Evolutionary conservation across 2,113 vertebrate species (phyloP), one percentile per base, ranked within the genome.

Genomic region (Aldabrachelys gigantea): DNA sequence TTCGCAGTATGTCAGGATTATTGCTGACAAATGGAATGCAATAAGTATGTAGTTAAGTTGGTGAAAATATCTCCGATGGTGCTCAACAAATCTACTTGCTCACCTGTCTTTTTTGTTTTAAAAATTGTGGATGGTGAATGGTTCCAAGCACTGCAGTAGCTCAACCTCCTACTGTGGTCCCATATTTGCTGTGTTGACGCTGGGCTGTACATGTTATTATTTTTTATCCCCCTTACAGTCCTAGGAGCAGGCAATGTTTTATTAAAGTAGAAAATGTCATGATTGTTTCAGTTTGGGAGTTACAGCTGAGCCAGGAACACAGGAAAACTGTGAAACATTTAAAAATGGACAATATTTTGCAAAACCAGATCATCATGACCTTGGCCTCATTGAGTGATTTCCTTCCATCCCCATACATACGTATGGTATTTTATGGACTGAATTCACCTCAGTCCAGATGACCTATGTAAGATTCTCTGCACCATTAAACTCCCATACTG

Each of bases 401-500:
- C 10, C 84, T 89, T 91, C 50, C 57, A 90, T 41, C 81, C 14
- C 5, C 25, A 1, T 41, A 1, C 89, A 41, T 94, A 95, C n/a
- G n/a, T n/a, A n/a, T n/a, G n/a, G 19, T 27, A 35, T 84, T 75
- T 19, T 62, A 56, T 56, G 59, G 62, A 88, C 80, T 19, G 53
- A 80, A 72, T 49, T 52, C 1, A 72, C 9, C 2, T 22, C 80
- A 38, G 38, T 88, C 11, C 31, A 89, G 91, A 93, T 62, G 2
- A 13, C 52, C 82, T 86, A 7, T 82, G 7, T 53, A 92, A 88
- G 89, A 0, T 81, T 95, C 72, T 92, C 38, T 91, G 56, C 81
- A 88, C 49, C 83, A 86, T 94, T 96, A 93, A 92, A 35, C 14
- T 92, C 85, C 50, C 49, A 49, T 84, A 93, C 80, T 1, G 2